These are phyloP conservation scores for Sarcophaga caerulescens DNA, from an alignment of 2,888 invertebrate species.

Conservation along the genomic window DNA sequence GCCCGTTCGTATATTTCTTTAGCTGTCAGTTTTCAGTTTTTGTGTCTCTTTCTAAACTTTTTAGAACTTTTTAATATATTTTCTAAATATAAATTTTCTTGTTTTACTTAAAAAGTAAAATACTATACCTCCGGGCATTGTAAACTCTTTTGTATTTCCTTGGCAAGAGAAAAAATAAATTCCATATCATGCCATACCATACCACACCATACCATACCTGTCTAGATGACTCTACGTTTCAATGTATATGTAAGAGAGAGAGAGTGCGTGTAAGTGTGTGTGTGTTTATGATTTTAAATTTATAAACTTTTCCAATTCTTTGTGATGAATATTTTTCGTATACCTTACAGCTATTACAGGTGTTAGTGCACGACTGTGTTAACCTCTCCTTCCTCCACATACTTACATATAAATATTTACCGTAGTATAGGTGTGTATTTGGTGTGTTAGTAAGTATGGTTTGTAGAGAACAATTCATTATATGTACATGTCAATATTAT, in stretches of 20 bases:
- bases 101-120: conserved; percentile 6
- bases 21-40: neutral
- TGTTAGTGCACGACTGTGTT: neutral
- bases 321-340: conserved; percentile 43
- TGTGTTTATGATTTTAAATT: conserved; percentile 44
- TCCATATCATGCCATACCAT: too few species aligned
- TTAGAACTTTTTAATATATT: neutral
- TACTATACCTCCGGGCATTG: conserved; percentile 41
- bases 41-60: neutral
- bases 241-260: too few species aligned
- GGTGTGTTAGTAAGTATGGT: neutral
- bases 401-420: too few species aligned
- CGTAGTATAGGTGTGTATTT: too few species aligned
- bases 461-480: conserved; percentile 26
- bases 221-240: too few species aligned
- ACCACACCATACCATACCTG: too few species aligned
- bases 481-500: conserved; percentile 57
- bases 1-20: conserved; percentile 15
- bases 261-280: neutral
- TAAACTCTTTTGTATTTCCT: conserved; percentile 28
- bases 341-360: conserved; percentile 9
- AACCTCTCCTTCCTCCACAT: neutral
- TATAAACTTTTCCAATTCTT: conserved; percentile 56
- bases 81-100: neutral
- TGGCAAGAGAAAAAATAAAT: too few species aligned